Percentiles rank a stretch among this genome's conserved stretches.
Conservation (phyloP, 2,113 vertebrate genomes). For the Xiphorhynchus elegans region DNA sequence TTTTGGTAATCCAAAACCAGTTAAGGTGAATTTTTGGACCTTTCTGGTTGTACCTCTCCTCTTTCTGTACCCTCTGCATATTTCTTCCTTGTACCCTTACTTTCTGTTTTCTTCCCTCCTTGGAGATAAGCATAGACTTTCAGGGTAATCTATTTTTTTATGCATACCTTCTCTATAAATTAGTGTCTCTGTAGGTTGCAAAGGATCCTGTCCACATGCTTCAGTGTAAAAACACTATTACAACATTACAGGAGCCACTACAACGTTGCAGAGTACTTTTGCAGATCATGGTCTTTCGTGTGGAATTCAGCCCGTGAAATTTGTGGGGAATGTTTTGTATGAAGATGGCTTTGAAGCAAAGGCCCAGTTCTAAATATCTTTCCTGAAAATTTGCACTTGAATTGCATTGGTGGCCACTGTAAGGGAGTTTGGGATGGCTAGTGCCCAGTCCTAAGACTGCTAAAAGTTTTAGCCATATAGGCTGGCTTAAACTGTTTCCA, state of each 20-base stretch:
- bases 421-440: not conserved
- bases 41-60: not conserved
- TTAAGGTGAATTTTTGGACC: not conserved
- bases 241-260: no score
- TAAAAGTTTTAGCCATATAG: not conserved
- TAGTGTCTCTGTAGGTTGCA: rapidly evolving
- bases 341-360: not conserved
- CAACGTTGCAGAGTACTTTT: not conserved
- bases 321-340: not conserved
- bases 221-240: not conserved
- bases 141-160: not conserved
- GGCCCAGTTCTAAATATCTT: not conserved
- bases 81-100: not conserved
- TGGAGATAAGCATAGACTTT: not conserved
- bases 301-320: not conserved
- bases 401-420: not conserved
- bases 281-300: not conserved
- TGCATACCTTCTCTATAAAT: not conserved
- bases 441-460: not conserved
- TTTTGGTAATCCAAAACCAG: not conserved
- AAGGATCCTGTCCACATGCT: rapidly evolving
- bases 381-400: not conserved
- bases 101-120: not conserved
- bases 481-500: not conserved
- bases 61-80: not conserved